A percentile compares a stretch with the other conserved stretches of the same genome.
phyloP scores from a whole-genome alignment of 1,140 invertebrate genomes.

The Drosophila pseudoananassae region DNA sequence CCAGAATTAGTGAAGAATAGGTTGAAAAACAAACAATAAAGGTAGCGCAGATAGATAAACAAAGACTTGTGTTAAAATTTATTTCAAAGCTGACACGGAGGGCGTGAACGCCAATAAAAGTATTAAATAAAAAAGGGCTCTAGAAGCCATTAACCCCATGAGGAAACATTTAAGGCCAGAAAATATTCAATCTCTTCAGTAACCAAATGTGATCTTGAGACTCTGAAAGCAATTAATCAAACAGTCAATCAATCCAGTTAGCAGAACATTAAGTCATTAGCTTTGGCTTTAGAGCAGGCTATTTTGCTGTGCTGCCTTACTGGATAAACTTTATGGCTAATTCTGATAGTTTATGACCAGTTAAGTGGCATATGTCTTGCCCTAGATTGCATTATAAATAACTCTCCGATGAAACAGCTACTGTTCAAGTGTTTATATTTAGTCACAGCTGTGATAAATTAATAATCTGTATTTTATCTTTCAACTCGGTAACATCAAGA shows the following conservation, averaged over 20 bases:
- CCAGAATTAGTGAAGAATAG: constrained; percentile 38
- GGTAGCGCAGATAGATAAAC: constrained; percentile 20
- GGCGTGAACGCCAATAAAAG: constrained; percentile 4
- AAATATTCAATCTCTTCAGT: background rate
- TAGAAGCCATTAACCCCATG: constrained; percentile 61
- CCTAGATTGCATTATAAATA: constrained; percentile 29
- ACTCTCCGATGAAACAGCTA: constrained; percentile 18
- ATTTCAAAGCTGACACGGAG: constrained; percentile 3
- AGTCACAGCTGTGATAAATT: constrained; percentile 4
- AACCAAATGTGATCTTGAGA: constrained; percentile 23
- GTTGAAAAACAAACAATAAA: constrained; percentile 24
- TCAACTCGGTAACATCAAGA: constrained; percentile 12
- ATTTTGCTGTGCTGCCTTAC: constrained; percentile 2
- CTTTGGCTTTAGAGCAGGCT: constrained; percentile 1
- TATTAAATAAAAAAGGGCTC: constrained; percentile 33
- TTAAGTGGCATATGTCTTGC: constrained; percentile 25
- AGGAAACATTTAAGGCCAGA: constrained; percentile 6
- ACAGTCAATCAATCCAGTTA: constrained; percentile 33
- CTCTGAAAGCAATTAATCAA: constrained; percentile 21
- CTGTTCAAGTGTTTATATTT: constrained; percentile 21
- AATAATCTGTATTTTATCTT: background rate
- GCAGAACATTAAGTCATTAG: constrained; percentile 48
- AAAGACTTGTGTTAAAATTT: constrained; percentile 21
- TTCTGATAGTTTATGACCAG: constrained; percentile 38
- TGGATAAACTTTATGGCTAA: constrained; percentile 10